Conservation (phyloP, 1,140 invertebrate species). For the Drosophila bifasciata region DNA sequence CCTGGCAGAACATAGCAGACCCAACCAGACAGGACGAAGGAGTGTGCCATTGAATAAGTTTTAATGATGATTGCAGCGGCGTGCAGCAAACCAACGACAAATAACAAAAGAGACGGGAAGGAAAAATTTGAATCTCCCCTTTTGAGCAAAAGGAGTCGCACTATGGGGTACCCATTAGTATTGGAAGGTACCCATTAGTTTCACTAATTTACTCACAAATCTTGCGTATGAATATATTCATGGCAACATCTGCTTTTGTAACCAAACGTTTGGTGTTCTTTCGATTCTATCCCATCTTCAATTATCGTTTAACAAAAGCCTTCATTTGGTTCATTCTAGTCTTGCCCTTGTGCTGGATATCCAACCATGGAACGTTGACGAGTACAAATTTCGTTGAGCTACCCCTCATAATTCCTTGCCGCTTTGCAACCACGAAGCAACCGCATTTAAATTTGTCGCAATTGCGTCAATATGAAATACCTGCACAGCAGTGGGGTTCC, state of each 20-base stretch:
- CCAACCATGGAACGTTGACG: slow-evolving; percentile 37
- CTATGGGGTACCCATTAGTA: slow-evolving; percentile 23
- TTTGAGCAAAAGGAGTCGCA: slow-evolving; percentile 10
- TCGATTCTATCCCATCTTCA: slow-evolving; percentile 12
- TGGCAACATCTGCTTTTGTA: too few relatives aligned
- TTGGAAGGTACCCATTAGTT: too few relatives aligned
- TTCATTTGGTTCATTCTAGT: slow-evolving; percentile 13
- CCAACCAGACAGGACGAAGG: slow-evolving; percentile 25
- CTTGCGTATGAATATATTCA: too few relatives aligned
- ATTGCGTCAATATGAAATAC: slow-evolving; percentile 74
- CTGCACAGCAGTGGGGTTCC: slow-evolving; percentile 45
- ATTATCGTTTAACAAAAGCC: slow-evolving; percentile 13
- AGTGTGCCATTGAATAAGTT: slow-evolving; percentile 75
- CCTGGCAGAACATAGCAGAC: too few relatives aligned
- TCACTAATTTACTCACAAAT: too few relatives aligned
- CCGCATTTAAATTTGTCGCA: slow-evolving; percentile 82
- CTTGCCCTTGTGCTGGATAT: slow-evolving; percentile 31
- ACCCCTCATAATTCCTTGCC: slow-evolving; percentile 37
- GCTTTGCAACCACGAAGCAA: slow-evolving; percentile 49
- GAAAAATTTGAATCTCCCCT: slow-evolving; percentile 15
- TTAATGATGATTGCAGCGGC: slow-evolving; percentile 82
- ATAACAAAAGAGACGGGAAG: slow-evolving; percentile 32
- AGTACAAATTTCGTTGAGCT: slow-evolving; percentile 46
- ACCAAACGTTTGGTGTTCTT: background rate
- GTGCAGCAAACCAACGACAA: slow-evolving; percentile 60